Conservation (phyloP, 2,797 vertebrate species). For the Siniperca obscura region DNA sequence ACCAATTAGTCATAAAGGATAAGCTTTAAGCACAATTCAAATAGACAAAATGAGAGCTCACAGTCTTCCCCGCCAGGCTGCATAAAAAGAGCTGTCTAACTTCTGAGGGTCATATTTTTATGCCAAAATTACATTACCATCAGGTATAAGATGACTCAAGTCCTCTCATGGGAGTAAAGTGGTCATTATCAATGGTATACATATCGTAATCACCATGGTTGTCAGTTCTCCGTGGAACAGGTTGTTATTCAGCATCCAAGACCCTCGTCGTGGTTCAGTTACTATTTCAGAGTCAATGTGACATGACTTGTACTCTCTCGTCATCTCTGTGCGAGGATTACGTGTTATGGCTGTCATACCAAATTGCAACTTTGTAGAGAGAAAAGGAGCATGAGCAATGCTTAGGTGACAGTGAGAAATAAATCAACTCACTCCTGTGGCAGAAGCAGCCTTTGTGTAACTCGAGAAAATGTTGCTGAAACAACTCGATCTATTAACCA, state of each 20-base stretch:
- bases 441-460: conserved; percentile 32
- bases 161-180: not conserved
- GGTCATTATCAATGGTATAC: not conserved
- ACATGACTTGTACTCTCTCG: conserved; percentile 58
- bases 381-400: conserved; percentile 44
- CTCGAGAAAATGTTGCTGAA: conserved; percentile 38
- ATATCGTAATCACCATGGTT: not conserved
- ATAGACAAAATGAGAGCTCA: conserved; percentile 35
- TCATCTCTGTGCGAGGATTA: conserved; percentile 49
- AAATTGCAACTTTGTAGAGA: conserved; percentile 62
- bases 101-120: conserved; percentile 15
- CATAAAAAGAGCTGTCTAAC: conserved; percentile 26
- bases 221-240: conserved; percentile 15
- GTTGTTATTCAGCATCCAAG: conserved; percentile 24
- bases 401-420: conserved; percentile 42
- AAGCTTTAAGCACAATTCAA: conserved; percentile 51
- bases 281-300: conserved; percentile 49
- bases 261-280: conserved; percentile 46
- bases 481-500: conserved; percentile 32
- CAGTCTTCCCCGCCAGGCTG: not conserved
- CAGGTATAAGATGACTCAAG: conserved; percentile 1
- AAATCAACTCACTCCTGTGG: conserved; percentile 36
- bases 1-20: conserved; percentile 68
- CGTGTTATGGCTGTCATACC: conserved; percentile 56
- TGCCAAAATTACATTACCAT: not conserved